Percentiles rank a stretch among this genome's conserved stretches.
Conservation (phyloP, 2,797 vertebrate genomes). For the Lutjanus argentimaculatus region DNA sequence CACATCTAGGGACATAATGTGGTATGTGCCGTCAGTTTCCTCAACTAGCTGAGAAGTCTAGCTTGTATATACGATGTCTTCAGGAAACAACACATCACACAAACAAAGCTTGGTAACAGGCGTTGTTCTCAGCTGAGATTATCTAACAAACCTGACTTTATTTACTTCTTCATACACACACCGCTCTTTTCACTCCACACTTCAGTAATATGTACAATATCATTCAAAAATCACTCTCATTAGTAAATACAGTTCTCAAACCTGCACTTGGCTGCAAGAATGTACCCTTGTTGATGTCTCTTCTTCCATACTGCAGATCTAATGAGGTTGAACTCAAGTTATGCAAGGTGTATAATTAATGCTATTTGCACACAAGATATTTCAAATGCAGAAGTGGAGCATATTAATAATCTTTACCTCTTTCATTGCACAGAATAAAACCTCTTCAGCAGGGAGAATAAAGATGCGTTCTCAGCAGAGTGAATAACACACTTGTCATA, state of each 20-base stretch:
- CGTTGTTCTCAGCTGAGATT: background rate
- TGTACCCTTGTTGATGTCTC: background rate
- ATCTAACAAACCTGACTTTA: background rate
- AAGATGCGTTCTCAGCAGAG: background rate
- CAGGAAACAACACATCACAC: too few species aligned
- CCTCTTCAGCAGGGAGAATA: background rate
- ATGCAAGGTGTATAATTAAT: background rate
- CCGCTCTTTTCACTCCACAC: background rate
- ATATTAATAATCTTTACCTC: background rate
- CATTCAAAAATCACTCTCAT: background rate
- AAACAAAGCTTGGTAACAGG: background rate
- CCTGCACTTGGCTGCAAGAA: background rate
- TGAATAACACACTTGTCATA: background rate
- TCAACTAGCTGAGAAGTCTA: too few species aligned
- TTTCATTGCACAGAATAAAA: background rate
- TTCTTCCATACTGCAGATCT: background rate
- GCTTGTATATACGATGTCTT: too few species aligned
- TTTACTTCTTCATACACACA: background rate
- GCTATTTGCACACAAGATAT: background rate
- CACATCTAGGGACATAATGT: too few species aligned
- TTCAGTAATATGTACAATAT: background rate
- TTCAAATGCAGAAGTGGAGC: background rate
- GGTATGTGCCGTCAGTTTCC: too few species aligned
- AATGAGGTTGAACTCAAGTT: constrained; percentile 1
- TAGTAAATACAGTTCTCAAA: background rate